Base-by-base conservation (phyloP, 2,113 vertebrate species). In the Colinus virginianus region DNA sequence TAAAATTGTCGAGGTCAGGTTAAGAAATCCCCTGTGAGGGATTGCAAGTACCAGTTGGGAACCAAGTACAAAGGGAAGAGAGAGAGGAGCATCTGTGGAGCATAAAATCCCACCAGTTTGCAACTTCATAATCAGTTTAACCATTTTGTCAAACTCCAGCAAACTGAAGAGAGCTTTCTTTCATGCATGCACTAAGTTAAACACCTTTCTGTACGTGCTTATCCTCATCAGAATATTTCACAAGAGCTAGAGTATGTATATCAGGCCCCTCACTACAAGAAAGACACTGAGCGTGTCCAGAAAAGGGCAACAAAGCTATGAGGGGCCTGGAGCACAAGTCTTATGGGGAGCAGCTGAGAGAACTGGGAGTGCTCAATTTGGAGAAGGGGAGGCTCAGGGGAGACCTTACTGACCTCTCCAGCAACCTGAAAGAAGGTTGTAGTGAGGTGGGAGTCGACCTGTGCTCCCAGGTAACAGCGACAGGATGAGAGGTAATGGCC, bases 21-120 rank as follows among this genome's bases (percentile, higher is more conserved):
- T 95, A 95, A 94, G 88, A 90, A 94, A 94, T 93, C 92, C 86
- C 93, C 90, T 94, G 84, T 86, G 90, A 92, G 88, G 95, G 79
- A 95, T 56, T 43, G 20, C 79, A 62, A 96, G 87, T 77, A 93
- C 81, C 94, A 91, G 92, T 56, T 88, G 84, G 75, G 49, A 91
- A 91, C 93, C 78, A 95, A 96, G 90, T 94, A 94, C 58, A 88
- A 94, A 96, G 87, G 38, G 62, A 94, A 84, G 32, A 55, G 72
- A 90, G 93, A 90, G 69, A 90, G 36, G 80, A 93, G 88, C 94
- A 94, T 93, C 78, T 88, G 83, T 1, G 20, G 94, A 93, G 83
- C 58, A 84, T n/a, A 86, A 96, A 96, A 90, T 75, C 76, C 17
- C 69, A 43, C 74, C 42, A 51, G 68, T 59, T 94, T 53, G 56